Conservation (phyloP, 2,888 invertebrate species). For the Drosophila anceps region DNA sequence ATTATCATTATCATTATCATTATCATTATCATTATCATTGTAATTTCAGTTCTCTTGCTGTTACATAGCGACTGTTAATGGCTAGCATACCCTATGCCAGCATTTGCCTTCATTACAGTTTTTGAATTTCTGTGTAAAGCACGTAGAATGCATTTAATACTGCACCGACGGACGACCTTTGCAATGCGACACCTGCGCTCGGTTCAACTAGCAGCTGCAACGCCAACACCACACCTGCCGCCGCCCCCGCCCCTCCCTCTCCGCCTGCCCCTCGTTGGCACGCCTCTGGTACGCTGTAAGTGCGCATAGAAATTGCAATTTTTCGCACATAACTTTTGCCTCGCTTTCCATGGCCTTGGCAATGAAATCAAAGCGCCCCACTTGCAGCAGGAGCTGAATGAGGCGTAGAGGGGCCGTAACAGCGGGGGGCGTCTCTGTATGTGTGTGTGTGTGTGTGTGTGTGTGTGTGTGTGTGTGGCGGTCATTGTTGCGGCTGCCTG, state of each 20-base stretch:
- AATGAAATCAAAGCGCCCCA: conserved; percentile 51
- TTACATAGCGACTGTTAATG: background rate
- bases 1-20: background rate
- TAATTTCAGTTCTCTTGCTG: background rate
- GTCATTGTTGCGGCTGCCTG: conserved; percentile 45
- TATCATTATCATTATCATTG: background rate
- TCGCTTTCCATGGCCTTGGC: conserved; percentile 67
- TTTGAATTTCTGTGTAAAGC: conserved; percentile 12
- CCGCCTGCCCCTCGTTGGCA: too few species aligned
- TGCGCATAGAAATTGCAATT: conserved; percentile 45
- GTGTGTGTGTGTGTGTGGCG: conserved; percentile 25
- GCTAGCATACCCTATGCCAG: background rate
- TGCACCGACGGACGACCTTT: conserved; percentile 47
- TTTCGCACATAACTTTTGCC: conserved; percentile 33
- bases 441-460: background rate
- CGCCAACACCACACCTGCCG: background rate
- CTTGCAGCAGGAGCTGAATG: background rate
- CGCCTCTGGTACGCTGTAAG: background rate
- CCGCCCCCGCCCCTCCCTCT: background rate
- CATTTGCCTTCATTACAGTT: background rate
- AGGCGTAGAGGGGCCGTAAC: background rate
- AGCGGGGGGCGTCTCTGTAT: background rate
- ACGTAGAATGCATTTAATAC: conserved; percentile 48
- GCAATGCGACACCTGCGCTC: conserved; percentile 51
- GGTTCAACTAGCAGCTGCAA: background rate